A percentile compares a stretch with the other conserved stretches of the same genome.
Conservation (phyloP, 2,888 invertebrate genomes). For the Noctua comes region DNA sequence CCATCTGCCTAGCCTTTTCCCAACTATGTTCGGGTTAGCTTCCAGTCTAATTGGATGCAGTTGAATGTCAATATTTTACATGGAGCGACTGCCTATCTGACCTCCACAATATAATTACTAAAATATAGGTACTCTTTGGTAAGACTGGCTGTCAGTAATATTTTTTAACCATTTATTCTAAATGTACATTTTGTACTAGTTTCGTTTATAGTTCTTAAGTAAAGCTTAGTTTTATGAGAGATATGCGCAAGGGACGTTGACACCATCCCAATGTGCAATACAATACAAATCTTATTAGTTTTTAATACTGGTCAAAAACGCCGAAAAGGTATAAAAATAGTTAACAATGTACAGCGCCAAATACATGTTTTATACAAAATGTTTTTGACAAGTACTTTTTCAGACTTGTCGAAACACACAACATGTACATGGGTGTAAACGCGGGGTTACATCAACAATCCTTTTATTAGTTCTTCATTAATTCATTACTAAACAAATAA, state of each 20-base stretch:
- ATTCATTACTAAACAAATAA: constrained; percentile 14
- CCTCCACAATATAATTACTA: neutral
- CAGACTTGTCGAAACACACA: neutral
- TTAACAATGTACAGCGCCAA: neutral
- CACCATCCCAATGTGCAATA: neutral
- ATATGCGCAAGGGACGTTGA: neutral
- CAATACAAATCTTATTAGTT: neutral
- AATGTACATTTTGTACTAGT: neutral
- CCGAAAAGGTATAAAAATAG: neutral
- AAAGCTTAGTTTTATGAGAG: too few species aligned
- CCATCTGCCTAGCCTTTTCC: neutral
- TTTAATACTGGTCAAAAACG: neutral
- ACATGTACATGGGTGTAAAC: neutral
- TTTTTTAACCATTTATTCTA: too few species aligned
- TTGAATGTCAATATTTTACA: neutral
- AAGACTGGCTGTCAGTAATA: neutral
- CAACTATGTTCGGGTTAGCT: neutral
- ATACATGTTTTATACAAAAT: neutral
- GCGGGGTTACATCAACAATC: neutral
- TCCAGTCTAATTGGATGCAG: neutral
- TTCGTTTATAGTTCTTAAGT: neutral
- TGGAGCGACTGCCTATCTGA: too few species aligned
- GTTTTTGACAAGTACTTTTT: neutral
- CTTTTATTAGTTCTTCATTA: neutral
- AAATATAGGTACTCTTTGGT: neutral